Evolutionary conservation across 2,113 vertebrate species (phyloP), one percentile per base, ranked within the genome.

Genomic region (Brienomyrus brachyistius): DNA sequence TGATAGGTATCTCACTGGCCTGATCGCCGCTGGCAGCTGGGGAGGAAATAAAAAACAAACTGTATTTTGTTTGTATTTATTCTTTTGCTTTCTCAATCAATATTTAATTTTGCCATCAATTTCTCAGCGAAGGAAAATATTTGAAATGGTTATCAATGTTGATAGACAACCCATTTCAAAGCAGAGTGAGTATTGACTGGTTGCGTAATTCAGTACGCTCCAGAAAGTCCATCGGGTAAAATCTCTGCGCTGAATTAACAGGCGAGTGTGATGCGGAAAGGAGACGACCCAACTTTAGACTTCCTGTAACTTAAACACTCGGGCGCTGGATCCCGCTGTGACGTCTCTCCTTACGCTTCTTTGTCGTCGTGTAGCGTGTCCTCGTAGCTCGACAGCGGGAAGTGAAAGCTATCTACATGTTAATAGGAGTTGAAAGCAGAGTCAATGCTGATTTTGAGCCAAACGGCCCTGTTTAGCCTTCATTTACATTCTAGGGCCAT

Each of bases 401-500:
- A 74, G 59, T 21, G 62, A 43, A 23, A 88, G 23, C 62, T 19
- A 88, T 70, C 45, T 11, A 6, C 80, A 43, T 52, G 35, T 85
- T n/a, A 50, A 31, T 48, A 51, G 3, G 47, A 50, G 7, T 40
- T 52, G 45, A 77, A 89, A 82, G 88, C 21, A 2, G 51, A 56
- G 21, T 40, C 45, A 50, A 54, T 23, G 80, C n/a, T 31, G 80
- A 83, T 84, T 54, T 59, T 11, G 4, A 89, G 88, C 77, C 51
- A 51, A 56, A 80, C 52, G 7, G 35, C 35, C 5, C 93, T 93
- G 91, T 92, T 94, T 93, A 21, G 27, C 77, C 86, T 66, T 77
- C 62, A 35, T 89, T 84, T 82, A 83, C 77, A 54, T 83, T 89
- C 88, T 51, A 19, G 50, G 27, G 59, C 84, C 84, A 62, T 88